Evolutionary conservation across 1,140 invertebrate genomes (phyloP).

Genomic region (Drosophila micromelanica): DNA sequence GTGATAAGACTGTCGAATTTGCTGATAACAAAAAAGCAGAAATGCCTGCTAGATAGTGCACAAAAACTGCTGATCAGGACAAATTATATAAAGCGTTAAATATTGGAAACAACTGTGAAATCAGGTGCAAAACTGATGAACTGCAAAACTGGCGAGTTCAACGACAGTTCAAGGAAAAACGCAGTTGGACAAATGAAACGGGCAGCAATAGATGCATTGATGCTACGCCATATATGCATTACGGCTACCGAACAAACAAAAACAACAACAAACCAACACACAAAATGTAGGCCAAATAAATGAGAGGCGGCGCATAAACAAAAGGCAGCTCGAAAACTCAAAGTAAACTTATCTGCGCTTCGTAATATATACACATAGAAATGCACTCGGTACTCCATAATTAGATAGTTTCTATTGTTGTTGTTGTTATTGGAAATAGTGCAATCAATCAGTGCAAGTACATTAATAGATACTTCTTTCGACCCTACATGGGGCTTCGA

Average conservation of each 20-base stretch:
- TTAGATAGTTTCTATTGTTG: background rate
- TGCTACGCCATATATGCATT: conserved; percentile 11
- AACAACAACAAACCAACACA: conserved; percentile 20
- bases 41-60: background rate
- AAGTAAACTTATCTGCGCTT: conserved; percentile 51
- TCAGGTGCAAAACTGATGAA: background rate
- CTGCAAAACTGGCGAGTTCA: conserved; percentile 47
- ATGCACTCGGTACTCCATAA: conserved; percentile 33
- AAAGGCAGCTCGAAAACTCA: conserved; percentile 28
- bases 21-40: conserved; percentile 2
- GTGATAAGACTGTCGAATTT: conserved; percentile 17
- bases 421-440: conserved; percentile 31
- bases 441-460: conserved; percentile 59
- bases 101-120: background rate
- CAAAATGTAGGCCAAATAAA: conserved; percentile 68
- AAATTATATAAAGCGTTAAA: too few species aligned
- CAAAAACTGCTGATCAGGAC: too few species aligned
- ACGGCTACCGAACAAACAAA: conserved; percentile 33
- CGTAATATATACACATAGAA: conserved; percentile 39
- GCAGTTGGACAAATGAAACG: conserved; percentile 37
- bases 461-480: conserved; percentile 45
- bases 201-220: conserved; percentile 9
- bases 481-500: conserved; percentile 9
- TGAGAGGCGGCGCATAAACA: conserved; percentile 59
- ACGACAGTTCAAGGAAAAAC: conserved; percentile 62